Evolutionary conservation across 2,888 invertebrate species (phyloP).

Genomic region (Escarpia spicata): DNA sequence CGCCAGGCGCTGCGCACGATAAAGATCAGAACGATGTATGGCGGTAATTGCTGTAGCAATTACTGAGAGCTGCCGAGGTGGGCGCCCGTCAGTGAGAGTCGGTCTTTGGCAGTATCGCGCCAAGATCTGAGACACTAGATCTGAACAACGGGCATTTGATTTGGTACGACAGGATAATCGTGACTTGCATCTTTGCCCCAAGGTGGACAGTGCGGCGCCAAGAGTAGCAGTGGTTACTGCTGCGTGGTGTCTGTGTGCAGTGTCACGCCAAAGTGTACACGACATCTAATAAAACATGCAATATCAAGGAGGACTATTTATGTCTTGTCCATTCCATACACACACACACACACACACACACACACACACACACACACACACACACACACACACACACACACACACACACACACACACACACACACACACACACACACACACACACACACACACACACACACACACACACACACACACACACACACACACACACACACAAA

Average conservation of each 20-base stretch:
- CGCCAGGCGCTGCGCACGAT: neutral
- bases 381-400: no score
- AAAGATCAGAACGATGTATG: neutral
- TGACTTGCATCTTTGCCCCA: conserved; percentile 16
- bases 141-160: neutral
- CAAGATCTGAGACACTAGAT: neutral
- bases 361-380: no score
- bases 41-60: neutral
- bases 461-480: no score
- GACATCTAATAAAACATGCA: neutral
- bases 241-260: neutral
- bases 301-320: neutral
- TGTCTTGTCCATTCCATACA: no score
- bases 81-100: neutral
- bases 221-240: neutral
- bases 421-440: no score
- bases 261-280: neutral
- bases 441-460: no score
- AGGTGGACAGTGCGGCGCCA: neutral
- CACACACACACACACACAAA: no score
- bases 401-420: no score
- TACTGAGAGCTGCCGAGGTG: neutral
- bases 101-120: neutral
- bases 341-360: no score
- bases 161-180: neutral